Evolutionary conservation across 2,797 vertebrate species (phyloP), one percentile per base, ranked within the genome.

Genomic region (Pangasius larnaudii): DNA sequence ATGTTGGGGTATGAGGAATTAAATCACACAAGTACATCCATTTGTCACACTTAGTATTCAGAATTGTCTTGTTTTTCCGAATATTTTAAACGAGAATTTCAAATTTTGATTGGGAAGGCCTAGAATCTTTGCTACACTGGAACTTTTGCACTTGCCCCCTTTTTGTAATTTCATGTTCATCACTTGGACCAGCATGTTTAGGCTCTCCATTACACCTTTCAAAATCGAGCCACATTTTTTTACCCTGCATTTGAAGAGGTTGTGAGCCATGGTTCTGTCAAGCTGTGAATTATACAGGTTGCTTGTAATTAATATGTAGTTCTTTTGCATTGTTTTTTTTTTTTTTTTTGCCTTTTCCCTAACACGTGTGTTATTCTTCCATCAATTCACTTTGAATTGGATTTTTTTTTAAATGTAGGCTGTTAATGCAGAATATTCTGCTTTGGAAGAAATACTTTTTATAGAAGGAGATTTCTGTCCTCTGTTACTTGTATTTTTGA

Each of bases 391-490:
- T 97, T 96, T 95, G 96, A 97, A 97, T 96, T 97, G 96, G 94
- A 95, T 91, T 97, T 97, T 95, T 74, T 74, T 46, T 2, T 39
- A 5, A 36, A 84, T 95, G 94, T 96, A 96, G 94, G 94, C 93
- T 93, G 95, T 95, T 95, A 94, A 94, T 92, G 95, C 96, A 97
- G 97, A 97, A 90, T 96, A 95, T 95, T 97, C 96, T 97, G 96
- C 96, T 94, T 95, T 95, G 46, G 95, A 93, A 95, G 93, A 95
- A 95, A 95, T 94, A 95, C 93, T 96, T 96, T 95, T 65, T 83
- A 80, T 94, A 94, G 94, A 97, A 96, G 97, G 97, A 97, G 96
- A 97, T 97, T 97, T 97, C 94, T 97, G 96, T 97, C 96, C 96
- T 97, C 96, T 97, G 95, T 96, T 94, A 46, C 91, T 94, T 93